Evolutionary conservation across 2,888 invertebrate species (phyloP), one percentile per base, ranked within the genome.

Genomic region (Allygus modestus): DNA sequence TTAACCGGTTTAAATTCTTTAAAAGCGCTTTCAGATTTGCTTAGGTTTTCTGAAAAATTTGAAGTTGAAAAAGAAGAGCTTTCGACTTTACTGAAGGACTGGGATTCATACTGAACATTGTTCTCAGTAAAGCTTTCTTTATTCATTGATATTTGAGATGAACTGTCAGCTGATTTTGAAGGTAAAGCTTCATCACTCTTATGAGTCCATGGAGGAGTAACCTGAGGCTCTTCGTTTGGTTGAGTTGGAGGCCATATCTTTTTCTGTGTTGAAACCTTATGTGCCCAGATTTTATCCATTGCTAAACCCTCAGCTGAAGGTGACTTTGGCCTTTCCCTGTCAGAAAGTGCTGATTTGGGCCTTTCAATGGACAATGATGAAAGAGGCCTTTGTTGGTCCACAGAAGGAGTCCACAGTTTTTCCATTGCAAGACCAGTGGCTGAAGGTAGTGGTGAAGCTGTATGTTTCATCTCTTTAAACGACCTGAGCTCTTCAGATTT

Each of bases 261-360:
- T 82, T 87, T 86, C 1, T 86, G 83, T 81, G 85, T 84, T 54
- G 86, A 85, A 46, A 85, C 85, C 77, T 86, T 87, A 31, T 89
- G 89, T 31, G 89, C 87, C 90, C 90, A 90, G 51, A 90, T 84
- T 86, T 90, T 90, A 85, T 91, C 91, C 90, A 90, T 90, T 82
- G 89, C 88, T 7, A 90, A 84, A 65, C 89, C 90, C 86, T 90
- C 89, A 20, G 88, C 88, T 58, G 90, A 91, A 41, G 90, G 90
- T 88, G 87, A 91, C 86, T 87, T 90, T 87, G 82, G 89, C 88
- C 84, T 83, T 15, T 86, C 89, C 88, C 79, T 89, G 89, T 15
- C 89, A 86, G 26, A 89, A 89, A 0, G 89, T 89, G 4, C 89
- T 28, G 84, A 85, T 89, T 12, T 89, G 89, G 0, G 90, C 15